Conservation (phyloP, 2,113 vertebrate species). For the Herpetotheres cachinnans region DNA sequence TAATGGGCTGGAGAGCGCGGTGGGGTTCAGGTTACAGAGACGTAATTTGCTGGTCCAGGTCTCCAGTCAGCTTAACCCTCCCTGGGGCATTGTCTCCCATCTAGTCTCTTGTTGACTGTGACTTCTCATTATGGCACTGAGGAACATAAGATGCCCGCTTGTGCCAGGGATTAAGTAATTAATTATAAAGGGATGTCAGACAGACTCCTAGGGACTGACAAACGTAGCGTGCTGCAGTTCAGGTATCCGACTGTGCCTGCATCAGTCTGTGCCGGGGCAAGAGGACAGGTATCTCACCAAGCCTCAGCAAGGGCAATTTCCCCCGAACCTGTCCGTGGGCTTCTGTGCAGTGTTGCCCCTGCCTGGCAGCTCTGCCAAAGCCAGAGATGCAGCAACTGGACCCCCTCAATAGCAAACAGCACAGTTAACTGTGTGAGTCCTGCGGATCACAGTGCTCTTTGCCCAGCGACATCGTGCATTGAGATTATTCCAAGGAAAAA, state of each 20-base stretch:
- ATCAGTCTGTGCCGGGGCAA: fast-evolving
- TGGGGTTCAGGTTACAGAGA: not conserved
- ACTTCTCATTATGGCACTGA: not conserved
- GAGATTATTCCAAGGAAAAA: not conserved
- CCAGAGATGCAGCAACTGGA: not conserved
- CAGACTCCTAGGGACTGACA: not conserved
- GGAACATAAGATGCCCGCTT: not conserved
- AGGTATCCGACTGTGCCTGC: fast-evolving
- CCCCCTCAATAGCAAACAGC: not conserved
- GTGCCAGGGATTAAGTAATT: not conserved
- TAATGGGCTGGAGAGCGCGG: not conserved
- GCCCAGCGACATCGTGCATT: fast-evolving
- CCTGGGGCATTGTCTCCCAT: not conserved
- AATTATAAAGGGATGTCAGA: not conserved
- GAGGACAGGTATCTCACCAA: fast-evolving
- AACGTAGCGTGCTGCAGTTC: fast-evolving
- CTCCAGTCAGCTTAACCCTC: not conserved
- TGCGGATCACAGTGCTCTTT: not conserved
- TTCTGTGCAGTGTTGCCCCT: not conserved
- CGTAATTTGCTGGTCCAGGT: not conserved
- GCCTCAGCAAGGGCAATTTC: not conserved
- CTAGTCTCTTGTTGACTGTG: not conserved
- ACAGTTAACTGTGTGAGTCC: not conserved
- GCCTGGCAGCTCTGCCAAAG: not conserved
- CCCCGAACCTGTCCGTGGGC: not conserved